Conservation (phyloP, 2,113 vertebrate species). For the Prochilodus magdalenae region DNA sequence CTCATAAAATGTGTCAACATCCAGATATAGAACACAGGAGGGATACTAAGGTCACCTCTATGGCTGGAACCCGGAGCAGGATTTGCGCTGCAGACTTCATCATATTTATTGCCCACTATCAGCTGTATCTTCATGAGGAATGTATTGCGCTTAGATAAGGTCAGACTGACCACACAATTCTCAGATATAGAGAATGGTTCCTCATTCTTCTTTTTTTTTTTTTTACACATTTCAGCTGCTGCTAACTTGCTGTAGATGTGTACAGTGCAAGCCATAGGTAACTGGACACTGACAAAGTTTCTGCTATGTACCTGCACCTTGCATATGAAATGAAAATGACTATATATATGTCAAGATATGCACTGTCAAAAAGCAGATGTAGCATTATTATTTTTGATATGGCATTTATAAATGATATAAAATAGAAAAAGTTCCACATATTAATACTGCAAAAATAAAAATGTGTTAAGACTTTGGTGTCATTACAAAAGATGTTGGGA, state of each 20-base stretch:
- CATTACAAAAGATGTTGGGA: no score
- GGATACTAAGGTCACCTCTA: constrained; percentile 43
- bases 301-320: background rate
- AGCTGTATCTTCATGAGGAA: constrained; percentile 34
- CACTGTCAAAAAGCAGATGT: background rate
- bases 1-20: constrained; percentile 57
- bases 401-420: background rate
- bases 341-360: no score
- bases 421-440: no score
- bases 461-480: no score
- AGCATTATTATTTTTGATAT: background rate
- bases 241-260: background rate
- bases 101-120: constrained; percentile 35
- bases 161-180: constrained; percentile 1
- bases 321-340: background rate
- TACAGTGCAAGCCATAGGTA: background rate
- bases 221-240: background rate
- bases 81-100: constrained; percentile 1
- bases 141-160: constrained; percentile 30
- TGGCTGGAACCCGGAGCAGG: constrained; percentile 2
- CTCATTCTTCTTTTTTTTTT: background rate
- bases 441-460: no score
- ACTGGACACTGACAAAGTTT: background rate
- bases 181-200: constrained; percentile 2
- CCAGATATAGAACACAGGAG: constrained; percentile 43